Percentiles rank a stretch among this genome's conserved stretches.
Evolutionary conservation across 1,140 invertebrate species (phyloP).

Genomic region (Archivesica marissinica): DNA sequence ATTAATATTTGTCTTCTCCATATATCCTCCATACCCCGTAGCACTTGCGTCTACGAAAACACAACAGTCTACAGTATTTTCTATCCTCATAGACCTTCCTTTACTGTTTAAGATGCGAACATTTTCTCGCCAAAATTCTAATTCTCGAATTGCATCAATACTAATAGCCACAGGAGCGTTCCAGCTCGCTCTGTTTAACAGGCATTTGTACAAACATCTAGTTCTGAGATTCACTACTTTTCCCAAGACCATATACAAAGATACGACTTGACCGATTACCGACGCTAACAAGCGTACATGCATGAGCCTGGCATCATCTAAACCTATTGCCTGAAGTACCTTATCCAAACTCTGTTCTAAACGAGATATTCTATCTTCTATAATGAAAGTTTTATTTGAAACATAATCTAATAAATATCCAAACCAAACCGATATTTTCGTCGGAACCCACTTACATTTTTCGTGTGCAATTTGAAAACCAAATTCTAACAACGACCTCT

Average conservation of each 20-base stretch:
- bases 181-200: constrained; percentile 43
- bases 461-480: constrained; percentile 52
- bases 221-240: constrained; percentile 18
- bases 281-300: constrained; percentile 21
- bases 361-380: constrained; percentile 2
- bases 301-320: neutral
- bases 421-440: constrained; percentile 7
- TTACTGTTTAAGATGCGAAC: constrained; percentile 27
- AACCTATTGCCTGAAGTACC: neutral
- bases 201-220: constrained; percentile 53
- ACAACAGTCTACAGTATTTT: neutral
- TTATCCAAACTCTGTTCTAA: neutral
- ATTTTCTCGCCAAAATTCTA: constrained; percentile 39
- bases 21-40: constrained; percentile 31
- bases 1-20: neutral
- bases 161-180: constrained; percentile 21
- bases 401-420: constrained; percentile 40
- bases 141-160: constrained; percentile 3
- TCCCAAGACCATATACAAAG: constrained; percentile 45
- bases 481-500: neutral
- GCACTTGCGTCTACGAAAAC: constrained; percentile 52
- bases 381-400: constrained; percentile 8
- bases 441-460: constrained; percentile 49
- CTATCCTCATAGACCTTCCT: neutral
- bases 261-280: constrained; percentile 62